Evolutionary conservation across 1,140 invertebrate genomes (phyloP), one percentile per base, ranked within the genome.

Genomic region (Lepidurus arcticus): DNA sequence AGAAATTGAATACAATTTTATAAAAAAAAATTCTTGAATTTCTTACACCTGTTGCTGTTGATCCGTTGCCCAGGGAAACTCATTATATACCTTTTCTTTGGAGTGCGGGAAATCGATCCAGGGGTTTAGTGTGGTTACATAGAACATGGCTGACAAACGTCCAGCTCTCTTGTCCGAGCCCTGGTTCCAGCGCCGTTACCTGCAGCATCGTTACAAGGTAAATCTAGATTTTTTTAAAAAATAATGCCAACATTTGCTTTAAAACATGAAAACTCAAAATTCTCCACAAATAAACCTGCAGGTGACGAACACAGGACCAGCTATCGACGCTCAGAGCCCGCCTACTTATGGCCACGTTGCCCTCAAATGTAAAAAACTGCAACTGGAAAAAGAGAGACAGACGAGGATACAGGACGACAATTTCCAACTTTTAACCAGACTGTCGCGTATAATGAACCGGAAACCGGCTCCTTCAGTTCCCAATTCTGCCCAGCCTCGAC

Each of bases 141-240:
- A 65, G 53, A 65, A 65, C 16, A 65, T 65, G 53, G 53, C n/a
- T 13, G 53, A 65, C 53, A 65, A 65, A 65, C 53, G 53, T 65
- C 53, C n/a, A 65, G 21, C 21, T 16, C 53, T 65, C n/a, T 65
- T 65, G 53, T 21, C 53, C 6, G 53, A 65, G 21, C 53, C 53
- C 7, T 65, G 53, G 53, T 65, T 65, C 13, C 53, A 65, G 13
- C 53, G 53, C 8, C 53, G 53, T 13, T 65, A 65, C 53, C 53
- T n/a, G 53, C 53, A 65, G 21, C 53, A 65, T 16, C 53, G 53
- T 1, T 21, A 65, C 16, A 65, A 65, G 53, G 53, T 65, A 65
- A 65, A 9, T 65, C 21, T 65, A 16, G 9, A 47, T 5, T 45
- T 53, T 5, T 45, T 53, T 53, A 11, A 21, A 34, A 34, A 34